Evolutionary conservation across 2,888 invertebrate genomes (phyloP).

Genomic region (Seira musarum): DNA sequence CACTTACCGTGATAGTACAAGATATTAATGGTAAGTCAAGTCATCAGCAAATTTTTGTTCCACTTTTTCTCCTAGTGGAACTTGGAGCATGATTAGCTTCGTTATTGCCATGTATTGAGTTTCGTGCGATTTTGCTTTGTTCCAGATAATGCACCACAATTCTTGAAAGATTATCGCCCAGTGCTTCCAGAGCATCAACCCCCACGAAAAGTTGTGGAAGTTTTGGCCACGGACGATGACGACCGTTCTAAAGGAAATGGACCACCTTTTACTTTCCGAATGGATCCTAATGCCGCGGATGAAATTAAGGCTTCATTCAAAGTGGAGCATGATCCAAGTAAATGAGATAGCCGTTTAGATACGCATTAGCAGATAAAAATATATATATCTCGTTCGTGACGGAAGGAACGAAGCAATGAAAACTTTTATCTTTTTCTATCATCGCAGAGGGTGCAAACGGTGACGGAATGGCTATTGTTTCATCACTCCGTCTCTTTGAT

Average conservation of each 20-base stretch:
- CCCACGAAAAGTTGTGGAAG: conserved; percentile 89
- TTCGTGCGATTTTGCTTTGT: not conserved
- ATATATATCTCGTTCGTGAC: too few species aligned
- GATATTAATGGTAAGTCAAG: conserved; percentile 81
- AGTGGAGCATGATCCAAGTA: conserved; percentile 96
- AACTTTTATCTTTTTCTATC: conserved; percentile 14
- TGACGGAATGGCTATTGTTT: conserved; percentile 94
- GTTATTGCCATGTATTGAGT: not conserved
- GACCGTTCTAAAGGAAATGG: conserved; percentile 95
- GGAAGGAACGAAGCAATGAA: not conserved
- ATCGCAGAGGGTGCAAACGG: conserved; percentile 92
- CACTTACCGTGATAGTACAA: conserved; percentile 93
- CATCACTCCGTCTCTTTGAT: conserved; percentile 91
- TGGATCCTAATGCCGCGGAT: conserved; percentile 95
- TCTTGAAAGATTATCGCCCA: conserved; percentile 92
- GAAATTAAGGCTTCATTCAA: conserved; percentile 95
- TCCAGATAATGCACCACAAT: conserved; percentile 90
- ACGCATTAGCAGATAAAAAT: not conserved
- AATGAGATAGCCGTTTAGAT: conserved; percentile 72
- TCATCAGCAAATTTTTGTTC: too few species aligned
- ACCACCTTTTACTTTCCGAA: conserved; percentile 94
- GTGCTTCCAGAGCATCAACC: conserved; percentile 94
- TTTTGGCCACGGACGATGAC: conserved; percentile 94
- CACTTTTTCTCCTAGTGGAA: too few species aligned
- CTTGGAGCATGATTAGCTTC: not conserved